Evolutionary conservation across 2,888 invertebrate species (phyloP), one percentile per base, ranked within the genome.

Genomic region (Brassicogethes aeneus): DNA sequence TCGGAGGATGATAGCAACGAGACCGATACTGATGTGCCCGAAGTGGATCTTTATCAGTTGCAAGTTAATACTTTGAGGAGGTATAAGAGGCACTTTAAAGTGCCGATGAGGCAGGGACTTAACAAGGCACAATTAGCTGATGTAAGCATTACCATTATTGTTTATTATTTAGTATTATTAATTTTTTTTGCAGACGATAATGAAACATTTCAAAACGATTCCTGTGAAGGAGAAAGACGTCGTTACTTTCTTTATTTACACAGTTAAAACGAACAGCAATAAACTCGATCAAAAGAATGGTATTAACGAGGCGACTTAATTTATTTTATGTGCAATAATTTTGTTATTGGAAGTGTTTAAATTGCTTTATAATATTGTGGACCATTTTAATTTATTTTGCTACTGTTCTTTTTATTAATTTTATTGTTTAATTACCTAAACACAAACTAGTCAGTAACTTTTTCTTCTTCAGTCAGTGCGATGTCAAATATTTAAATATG

Each of bases 51-150:
- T 56, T 89, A 85, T 60, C 91, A 93, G 64, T 73, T 96, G 44
- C 94, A 94, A 72, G 83, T 94, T 10, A 92, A 93, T 60, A 94
- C 96, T n/a, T 65, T 96, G 44, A 76, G 93, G 48, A 73, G 95
- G 43, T 96, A 96, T 65, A 96, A 95, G 68, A 80, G 86, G 48
- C 91, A 93, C 64, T 96, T 85, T 64, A 95, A 95, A 69, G 84
- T 96, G 43, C 78, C 87, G 30, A 89, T 93, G 8, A 74, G 90
- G 56, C 95, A 92, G 35, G 92, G 94, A 17, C 74, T 92, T 54
- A 95, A 94, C 64, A 95, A 97, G 70, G 87, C 91, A 43, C 95
- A 95, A 71, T 73, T 96, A 60, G 91, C 93, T 50, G 96, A 96
- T 75, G 94, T 95, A 76, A 83, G 77, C 70, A 12, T 17, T 39